Evolutionary conservation across 2,888 invertebrate species (phyloP).

Genomic region (Protodeltote pygarga): DNA sequence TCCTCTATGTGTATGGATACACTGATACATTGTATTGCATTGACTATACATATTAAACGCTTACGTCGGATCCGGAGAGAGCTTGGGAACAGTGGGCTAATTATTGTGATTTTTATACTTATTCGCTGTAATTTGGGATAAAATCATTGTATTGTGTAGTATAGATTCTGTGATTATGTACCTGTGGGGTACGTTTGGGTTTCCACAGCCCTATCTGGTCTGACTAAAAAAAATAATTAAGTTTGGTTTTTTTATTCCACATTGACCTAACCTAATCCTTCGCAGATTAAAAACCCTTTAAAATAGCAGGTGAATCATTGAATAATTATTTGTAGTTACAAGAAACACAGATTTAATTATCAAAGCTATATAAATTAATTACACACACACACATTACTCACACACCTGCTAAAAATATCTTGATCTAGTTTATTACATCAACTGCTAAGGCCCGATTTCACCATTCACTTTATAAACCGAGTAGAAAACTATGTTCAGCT

Average conservation of each 20-base stretch:
- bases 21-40: constrained; percentile 68
- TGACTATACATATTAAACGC: constrained; percentile 71
- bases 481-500: too few relatives aligned
- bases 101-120: constrained; percentile 81
- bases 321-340: too few relatives aligned
- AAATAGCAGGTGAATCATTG: background rate
- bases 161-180: constrained; percentile 83
- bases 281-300: constrained; percentile 5
- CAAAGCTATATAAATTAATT: background rate
- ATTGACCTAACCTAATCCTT: background rate
- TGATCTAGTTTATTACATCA: too few relatives aligned
- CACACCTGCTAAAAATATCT: background rate
- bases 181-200: constrained; percentile 73
- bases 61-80: constrained; percentile 68
- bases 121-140: constrained; percentile 70
- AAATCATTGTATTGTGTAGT: constrained; percentile 66
- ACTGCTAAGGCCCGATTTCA: too few relatives aligned
- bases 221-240: constrained; percentile 67
- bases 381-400: background rate
- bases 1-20: constrained; percentile 86
- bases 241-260: constrained; percentile 38
- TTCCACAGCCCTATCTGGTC: constrained; percentile 73
- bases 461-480: too few relatives aligned
- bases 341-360: too few relatives aligned
- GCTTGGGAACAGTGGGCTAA: constrained; percentile 72